Evolutionary conservation across 2,113 vertebrate genomes (phyloP).

Genomic region (Coreoperca whiteheadi): DNA sequence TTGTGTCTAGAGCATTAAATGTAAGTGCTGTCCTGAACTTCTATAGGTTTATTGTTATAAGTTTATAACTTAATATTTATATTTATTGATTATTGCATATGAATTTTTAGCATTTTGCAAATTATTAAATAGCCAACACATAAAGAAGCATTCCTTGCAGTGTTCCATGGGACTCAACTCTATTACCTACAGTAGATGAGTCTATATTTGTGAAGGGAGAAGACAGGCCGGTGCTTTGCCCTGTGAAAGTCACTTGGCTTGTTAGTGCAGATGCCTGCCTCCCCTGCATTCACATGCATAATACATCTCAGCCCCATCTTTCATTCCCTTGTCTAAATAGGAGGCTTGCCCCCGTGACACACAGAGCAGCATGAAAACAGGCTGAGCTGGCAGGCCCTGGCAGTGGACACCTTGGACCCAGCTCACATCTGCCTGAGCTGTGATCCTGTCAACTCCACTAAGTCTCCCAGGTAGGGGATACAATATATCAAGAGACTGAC

Average conservation of each 20-base stretch:
- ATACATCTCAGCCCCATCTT: slow-evolving; percentile 67
- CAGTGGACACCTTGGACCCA: slow-evolving; percentile 68
- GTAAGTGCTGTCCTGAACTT: neutral
- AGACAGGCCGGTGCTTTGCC: slow-evolving; percentile 8
- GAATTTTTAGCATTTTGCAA: neutral
- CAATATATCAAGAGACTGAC: slow-evolving; percentile 41
- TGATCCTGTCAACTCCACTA: slow-evolving; percentile 66
- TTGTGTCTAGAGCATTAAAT: neutral
- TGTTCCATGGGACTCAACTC: neutral
- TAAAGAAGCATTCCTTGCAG: neutral
- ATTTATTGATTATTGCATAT: too few relatives aligned
- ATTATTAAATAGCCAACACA: neutral
- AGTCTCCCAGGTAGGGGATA: slow-evolving; percentile 43
- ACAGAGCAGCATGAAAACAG: slow-evolving; percentile 57
- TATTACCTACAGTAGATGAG: slow-evolving; percentile 21
- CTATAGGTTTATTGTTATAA: too few relatives aligned
- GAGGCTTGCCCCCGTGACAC: slow-evolving; percentile 57
- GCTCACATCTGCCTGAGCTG: slow-evolving; percentile 66
- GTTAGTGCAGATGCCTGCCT: slow-evolving; percentile 68
- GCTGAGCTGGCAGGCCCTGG: slow-evolving; percentile 61
- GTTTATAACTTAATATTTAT: too few relatives aligned
- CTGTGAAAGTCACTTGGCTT: slow-evolving; percentile 58
- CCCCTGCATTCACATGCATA: slow-evolving; percentile 73
- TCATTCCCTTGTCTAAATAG: slow-evolving; percentile 75
- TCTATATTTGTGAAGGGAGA: slow-evolving; percentile 40